Percentiles rank a stretch among this genome's conserved stretches.
Evolutionary conservation across 2,113 vertebrate genomes (phyloP).

Genomic region (Macrotus californicus): DNA sequence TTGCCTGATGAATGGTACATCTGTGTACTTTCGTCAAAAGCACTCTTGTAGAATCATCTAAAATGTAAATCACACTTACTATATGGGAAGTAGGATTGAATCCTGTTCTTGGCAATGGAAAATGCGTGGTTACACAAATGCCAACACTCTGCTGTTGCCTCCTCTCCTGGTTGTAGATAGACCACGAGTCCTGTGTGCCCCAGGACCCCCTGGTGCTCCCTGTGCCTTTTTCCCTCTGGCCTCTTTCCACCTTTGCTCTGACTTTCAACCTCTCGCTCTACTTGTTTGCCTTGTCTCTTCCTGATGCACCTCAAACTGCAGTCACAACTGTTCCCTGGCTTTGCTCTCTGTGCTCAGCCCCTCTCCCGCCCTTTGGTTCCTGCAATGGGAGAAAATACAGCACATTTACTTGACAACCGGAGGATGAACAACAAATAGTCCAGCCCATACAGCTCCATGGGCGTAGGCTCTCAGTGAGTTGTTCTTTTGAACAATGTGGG

Average conservation of each 20-base stretch:
- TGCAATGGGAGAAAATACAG: background rate
- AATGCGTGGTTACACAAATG: background rate
- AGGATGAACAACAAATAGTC: background rate
- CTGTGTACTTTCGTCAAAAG: background rate
- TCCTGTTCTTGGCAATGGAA: conserved; percentile 15
- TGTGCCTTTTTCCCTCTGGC: background rate
- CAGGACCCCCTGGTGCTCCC: background rate
- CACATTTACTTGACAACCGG: background rate
- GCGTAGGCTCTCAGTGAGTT: accelerated
- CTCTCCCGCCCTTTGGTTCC: background rate
- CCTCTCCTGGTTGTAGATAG: background rate
- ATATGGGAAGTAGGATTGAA: background rate
- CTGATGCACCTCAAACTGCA: background rate
- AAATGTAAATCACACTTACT: background rate
- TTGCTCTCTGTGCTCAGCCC: background rate
- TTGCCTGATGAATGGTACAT: background rate
- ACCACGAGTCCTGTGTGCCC: accelerated
- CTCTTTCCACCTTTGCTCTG: background rate
- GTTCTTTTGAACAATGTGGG: background rate
- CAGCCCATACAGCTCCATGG: background rate
- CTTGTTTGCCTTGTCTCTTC: background rate
- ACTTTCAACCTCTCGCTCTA: background rate
- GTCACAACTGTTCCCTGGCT: background rate
- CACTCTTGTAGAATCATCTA: background rate
- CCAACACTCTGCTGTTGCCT: background rate